Percentiles rank a stretch among this genome's conserved stretches.
These are phyloP conservation scores for Hemiscyllium ocellatum DNA, from an alignment of 2,113 vertebrate genomes.

Conservation along the genomic window DNA sequence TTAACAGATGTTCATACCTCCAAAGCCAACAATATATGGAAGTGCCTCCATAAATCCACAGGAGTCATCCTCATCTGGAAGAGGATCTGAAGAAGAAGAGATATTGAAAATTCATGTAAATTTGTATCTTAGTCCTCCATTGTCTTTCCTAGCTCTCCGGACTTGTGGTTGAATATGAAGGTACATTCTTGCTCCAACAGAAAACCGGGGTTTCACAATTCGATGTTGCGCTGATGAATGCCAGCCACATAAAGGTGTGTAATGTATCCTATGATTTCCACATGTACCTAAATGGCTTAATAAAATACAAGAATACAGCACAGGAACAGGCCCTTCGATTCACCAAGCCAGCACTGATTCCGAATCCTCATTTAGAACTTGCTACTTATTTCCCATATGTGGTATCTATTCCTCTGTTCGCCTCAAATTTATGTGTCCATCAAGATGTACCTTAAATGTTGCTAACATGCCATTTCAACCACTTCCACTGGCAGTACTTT, in stretches of 20 bases:
- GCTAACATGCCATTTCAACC: too few species aligned
- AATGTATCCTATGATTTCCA: not conserved
- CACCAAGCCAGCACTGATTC: too few species aligned
- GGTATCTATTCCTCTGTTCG: too few species aligned
- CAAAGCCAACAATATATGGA: not conserved
- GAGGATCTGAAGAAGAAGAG: not conserved
- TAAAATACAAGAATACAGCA: too few species aligned
- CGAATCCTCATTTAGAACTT: too few species aligned
- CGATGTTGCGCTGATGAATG: not conserved
- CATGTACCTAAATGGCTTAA: not conserved
- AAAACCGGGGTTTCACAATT: not conserved
- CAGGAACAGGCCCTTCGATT: too few species aligned
- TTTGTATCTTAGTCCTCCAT: not conserved
- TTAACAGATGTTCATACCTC: not conserved
- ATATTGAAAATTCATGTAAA: not conserved
- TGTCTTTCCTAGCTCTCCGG: not conserved
- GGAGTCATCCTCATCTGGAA: not conserved
- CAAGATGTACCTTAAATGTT: too few species aligned
- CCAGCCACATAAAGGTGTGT: not conserved
- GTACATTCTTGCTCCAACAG: not conserved
- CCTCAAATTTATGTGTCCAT: too few species aligned
- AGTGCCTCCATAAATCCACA: not conserved
- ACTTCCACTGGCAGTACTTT: too few species aligned
- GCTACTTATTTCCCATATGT: too few species aligned
- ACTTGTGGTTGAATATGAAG: not conserved